Evolutionary conservation across 2,888 invertebrate genomes (phyloP).

Genomic region (Entomobrya proxima): DNA sequence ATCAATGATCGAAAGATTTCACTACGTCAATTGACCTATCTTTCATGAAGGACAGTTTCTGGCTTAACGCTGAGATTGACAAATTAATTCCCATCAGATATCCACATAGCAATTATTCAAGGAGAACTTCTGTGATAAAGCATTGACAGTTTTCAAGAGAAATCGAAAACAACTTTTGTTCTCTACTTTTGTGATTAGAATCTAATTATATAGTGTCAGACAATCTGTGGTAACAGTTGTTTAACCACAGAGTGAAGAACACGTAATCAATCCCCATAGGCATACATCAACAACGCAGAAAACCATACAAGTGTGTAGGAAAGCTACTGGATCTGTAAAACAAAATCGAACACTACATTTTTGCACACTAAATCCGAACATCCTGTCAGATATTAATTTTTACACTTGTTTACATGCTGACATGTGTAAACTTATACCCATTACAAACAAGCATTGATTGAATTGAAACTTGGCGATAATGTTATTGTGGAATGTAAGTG

Average conservation of each 20-base stretch:
- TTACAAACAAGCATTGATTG: background rate
- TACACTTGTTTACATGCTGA: constrained; percentile 28
- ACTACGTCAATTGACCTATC: background rate
- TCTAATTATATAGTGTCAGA: no score
- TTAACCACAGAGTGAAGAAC: no score
- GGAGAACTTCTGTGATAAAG: no score
- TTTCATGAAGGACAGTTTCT: background rate
- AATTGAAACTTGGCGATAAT: background rate
- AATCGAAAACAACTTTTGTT: no score
- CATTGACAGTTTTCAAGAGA: no score
- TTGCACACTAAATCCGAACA: background rate
- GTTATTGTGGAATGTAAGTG: no score
- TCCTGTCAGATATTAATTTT: background rate
- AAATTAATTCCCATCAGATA: constrained; percentile 35
- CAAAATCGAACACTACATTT: background rate
- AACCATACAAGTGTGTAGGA: no score
- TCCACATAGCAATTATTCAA: no score
- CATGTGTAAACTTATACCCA: constrained; percentile 29
- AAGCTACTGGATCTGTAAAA: background rate
- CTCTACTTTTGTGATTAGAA: no score
- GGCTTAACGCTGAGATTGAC: constrained; percentile 36
- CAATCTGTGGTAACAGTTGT: no score
- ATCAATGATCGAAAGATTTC: background rate
- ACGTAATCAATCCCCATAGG: no score
- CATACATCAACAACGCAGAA: no score